phyloP scores from a whole-genome alignment of 2,797 vertebrate genomes.

The Alca torda region DNA sequence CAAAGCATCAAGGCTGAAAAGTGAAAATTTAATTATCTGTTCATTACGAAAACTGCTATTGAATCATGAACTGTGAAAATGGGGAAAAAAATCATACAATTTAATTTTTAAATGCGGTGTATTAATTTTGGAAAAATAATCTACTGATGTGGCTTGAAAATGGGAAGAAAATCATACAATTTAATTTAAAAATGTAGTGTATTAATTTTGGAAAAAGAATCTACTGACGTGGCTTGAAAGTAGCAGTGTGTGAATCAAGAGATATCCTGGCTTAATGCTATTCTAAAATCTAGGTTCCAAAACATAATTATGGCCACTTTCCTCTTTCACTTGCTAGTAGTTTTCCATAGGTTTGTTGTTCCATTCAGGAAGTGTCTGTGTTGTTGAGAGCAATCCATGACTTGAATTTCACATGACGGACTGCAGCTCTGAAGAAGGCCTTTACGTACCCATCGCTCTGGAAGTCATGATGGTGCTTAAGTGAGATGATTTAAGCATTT shows the following conservation, averaged over 20 bases:
- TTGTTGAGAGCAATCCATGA: background rate
- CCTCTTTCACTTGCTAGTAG: background rate
- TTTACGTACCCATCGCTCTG: background rate
- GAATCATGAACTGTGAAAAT: background rate
- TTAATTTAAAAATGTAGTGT: background rate
- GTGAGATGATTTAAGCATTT: background rate
- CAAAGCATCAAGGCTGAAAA: background rate
- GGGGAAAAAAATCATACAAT: background rate
- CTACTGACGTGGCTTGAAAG: conserved; percentile 6
- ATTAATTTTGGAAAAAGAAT: background rate
- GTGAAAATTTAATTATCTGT: conserved; percentile 43
- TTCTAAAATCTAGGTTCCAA: background rate
- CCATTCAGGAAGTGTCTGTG: conserved; percentile 18
- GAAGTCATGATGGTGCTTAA: background rate
- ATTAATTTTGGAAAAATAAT: background rate
- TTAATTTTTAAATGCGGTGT: background rate
- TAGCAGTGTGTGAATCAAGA: conserved; percentile 14
- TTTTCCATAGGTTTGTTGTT: conserved; percentile 25
- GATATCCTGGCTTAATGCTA: background rate
- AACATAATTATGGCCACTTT: background rate
- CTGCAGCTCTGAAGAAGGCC: background rate
- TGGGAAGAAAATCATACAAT: background rate
- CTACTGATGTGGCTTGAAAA: conserved; percentile 1
- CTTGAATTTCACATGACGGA: background rate
- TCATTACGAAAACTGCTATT: background rate